phyloP scores from a whole-genome alignment of 2,113 vertebrate genomes.

The Pelusios castaneus region DNA sequence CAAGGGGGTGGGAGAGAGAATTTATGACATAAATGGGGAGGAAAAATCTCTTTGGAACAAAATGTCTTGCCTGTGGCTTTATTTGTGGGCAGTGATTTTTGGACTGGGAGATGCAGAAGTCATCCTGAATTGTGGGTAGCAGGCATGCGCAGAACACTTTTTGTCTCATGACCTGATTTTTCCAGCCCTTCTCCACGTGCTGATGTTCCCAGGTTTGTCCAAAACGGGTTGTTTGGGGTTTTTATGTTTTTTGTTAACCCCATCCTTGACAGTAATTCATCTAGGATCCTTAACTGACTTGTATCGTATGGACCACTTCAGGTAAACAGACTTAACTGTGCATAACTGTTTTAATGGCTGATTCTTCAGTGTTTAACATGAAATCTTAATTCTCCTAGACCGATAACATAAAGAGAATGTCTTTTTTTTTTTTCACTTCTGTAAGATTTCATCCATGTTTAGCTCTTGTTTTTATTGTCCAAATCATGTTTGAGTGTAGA shows the following conservation, averaged over 20 bases:
- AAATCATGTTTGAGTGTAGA: background rate
- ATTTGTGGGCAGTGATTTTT: too few relatives aligned
- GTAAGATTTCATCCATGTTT: background rate
- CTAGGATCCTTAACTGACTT: background rate
- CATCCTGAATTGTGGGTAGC: background rate
- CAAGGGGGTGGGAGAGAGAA: background rate
- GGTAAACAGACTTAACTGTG: background rate
- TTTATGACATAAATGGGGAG: background rate
- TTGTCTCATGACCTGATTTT: background rate
- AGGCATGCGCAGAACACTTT: background rate
- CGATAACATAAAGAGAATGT: background rate
- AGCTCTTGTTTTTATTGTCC: background rate
- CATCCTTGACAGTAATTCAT: fast-evolving
- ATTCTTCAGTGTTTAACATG: background rate
- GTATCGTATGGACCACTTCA: background rate
- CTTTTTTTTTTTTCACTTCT: background rate
- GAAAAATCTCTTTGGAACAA: fast-evolving
- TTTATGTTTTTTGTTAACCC: background rate
- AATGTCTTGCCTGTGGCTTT: background rate
- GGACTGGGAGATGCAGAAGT: background rate
- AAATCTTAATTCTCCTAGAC: background rate
- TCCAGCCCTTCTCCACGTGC: background rate
- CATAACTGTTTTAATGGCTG: background rate
- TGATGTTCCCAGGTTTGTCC: background rate
- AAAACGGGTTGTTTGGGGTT: background rate